Base-by-base conservation (phyloP, 1,140 invertebrate species). In the Drosophila murphyi region DNA sequence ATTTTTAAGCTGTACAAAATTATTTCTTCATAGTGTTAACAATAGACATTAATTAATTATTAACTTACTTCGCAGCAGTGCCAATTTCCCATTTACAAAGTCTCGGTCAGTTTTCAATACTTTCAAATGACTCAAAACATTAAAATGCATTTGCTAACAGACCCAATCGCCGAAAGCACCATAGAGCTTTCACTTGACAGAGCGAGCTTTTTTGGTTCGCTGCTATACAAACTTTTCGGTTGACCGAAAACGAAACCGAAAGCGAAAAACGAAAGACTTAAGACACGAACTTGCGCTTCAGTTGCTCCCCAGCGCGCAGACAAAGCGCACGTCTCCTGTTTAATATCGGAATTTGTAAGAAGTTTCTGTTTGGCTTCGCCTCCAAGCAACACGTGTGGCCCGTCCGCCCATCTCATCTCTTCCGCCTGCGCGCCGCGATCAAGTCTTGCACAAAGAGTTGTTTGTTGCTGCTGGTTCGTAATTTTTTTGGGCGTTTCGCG, bases 181-280 rank as follows among this genome's bases (percentile, higher is more conserved):
- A 28, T 4, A 59, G 50, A 62, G 59, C 59, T 62, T 31, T 20
- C 29, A 2, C 7, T 20, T 28, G 28, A 34, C 41, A 10, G 45
- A 80, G 61, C 5, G 54, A 78, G 78, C 71, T 87, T 87, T 63
- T 54, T 43, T 35, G 32, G 12, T 8, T 51, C 47, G 10, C 35
- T 39, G 62, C 52, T 61, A 28, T 35, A 55, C 34, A 64, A 64
- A 63, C 32, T 63, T 55, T 67, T 67, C 31, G 55, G 35, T 10
- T 39, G 7, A 52, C 47, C 60, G 32, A 8, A 57, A 37, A 41
- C 20, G 45, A 29, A 64, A 34, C 37, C 43, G 7, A 10, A 29
- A 80, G 2, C 51, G 12, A 47, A 60, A 43, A 78, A 81, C 85
- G 71, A 88, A 89, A 85, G 85, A 88, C 85, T 88, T 61, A 54